Base-by-base conservation (phyloP, 1,140 invertebrate genomes). In the Lordiphosa collinella region DNA sequence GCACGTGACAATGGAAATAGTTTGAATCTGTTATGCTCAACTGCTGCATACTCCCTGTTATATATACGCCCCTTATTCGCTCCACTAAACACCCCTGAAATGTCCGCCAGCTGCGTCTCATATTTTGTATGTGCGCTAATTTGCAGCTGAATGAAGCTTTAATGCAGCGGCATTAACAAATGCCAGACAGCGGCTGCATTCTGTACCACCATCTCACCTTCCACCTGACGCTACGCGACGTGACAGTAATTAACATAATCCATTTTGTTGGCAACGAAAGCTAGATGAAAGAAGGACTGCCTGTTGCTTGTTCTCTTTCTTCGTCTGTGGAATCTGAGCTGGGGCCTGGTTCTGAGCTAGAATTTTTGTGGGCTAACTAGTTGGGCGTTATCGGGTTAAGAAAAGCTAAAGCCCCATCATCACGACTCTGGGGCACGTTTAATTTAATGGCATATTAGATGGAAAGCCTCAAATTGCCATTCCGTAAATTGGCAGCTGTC, bases 171-270 rank as follows among this genome's bases (percentile, higher is more conserved):
- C 18, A 11, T 11, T 11, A 54, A 38, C 63, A 71, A 51, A 65
- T 59, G 60, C 47, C 55, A 51, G 60, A 38, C 55, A 51, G 40
- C 12, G 22, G 41, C 46, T 68, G 58, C 55, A 60, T 64, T 79
- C 58, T 12, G 6, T 34, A 34, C 29, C 22, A 12, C 13, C 14
- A 4, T 12, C 29, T 1, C 3, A 35, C 2, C 14, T 10, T 11
- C 25, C 5, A 10, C 29, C 50, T 56, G 64, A 74, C 41, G 64
- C 12, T 57, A 65, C 71, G 70, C 66, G 76, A 80, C 71, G 72
- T 82, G 71, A 76, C 76, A 82, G 76, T 80, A 80, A 80, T 80
- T 80, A 80, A 76, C 78, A 76, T 80, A 82, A 80, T 80, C 76
- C 57, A 80, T 82, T 82, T 75, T 67, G 76, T 59, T 66, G 78